Evolutionary conservation across 2,797 vertebrate genomes (phyloP), one percentile per base, ranked within the genome.

Genomic region (Nannoperca australis): DNA sequence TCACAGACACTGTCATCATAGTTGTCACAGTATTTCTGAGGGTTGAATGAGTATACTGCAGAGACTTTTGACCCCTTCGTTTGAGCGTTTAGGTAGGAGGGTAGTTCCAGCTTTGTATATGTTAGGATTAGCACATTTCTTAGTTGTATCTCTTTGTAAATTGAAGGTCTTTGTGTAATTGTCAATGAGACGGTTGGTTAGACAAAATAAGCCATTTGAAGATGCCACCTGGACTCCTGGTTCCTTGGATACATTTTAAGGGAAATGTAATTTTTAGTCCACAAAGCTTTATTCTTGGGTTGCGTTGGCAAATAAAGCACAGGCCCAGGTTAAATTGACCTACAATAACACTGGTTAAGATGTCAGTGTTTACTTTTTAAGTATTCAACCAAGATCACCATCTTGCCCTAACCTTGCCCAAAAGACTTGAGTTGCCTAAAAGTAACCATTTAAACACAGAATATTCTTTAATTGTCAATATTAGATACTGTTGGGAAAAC

Each of bases 1-100:
- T 88, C 67, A 72, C 54, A 77, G 73, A 85, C 76, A 79, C 59
- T 44, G 44, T 70, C 74, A 88, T 91, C 82, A 91, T 90, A 88
- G 92, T 91, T 85, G 88, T 51, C 60, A 55, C 47, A 55, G 71
- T 54, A 27, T 83, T 61, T 82, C 56, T 50, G 65, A 87, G 50
- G 61, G 64, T 14, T 40, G 82, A 67, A 77, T 55, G 45, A 30
- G 63, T 20, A 30, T 91, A 87, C 81, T 47, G 70, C 69, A 32
- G 76, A 81, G 85, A 55, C 88, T 81, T 88, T 64, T 89, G 75
- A 27, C 83, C 83, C 82, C 38, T 42, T 14, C 10, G 0, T 62
- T 70, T 87, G 70, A 79, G 85, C 82, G 89, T 85, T 63, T 44
- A 82, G 86, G 77, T 83, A 79, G 70, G 74, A 51, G 53, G 5